These are phyloP conservation scores for Falco columbarius DNA, from an alignment of 2,797 vertebrate genomes.

Conservation along the genomic window DNA sequence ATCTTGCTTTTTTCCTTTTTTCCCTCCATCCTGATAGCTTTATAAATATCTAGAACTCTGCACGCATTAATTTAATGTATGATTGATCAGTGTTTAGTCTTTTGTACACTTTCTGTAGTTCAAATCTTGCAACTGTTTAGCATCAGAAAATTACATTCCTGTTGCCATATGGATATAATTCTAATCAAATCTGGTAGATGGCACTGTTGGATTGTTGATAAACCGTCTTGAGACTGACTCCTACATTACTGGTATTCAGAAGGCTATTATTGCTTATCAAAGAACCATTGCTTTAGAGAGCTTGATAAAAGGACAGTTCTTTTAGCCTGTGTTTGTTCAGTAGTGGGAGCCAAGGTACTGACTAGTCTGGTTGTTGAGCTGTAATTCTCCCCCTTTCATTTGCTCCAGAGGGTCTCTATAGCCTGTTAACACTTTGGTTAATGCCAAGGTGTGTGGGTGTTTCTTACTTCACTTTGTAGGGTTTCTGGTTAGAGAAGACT, in stretches of 20 bases:
- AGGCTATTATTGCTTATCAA: slow-evolving; percentile 17
- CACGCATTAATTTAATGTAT: not conserved
- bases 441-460: not conserved
- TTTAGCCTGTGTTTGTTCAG: not conserved
- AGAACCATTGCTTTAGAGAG: not conserved
- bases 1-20: not conserved
- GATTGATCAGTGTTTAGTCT: not conserved
- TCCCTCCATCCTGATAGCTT: not conserved
- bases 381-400: not conserved
- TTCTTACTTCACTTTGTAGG: not conserved
- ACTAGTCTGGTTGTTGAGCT: not conserved
- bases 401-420: not conserved
- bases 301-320: slow-evolving; percentile 24
- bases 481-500: not conserved
- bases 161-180: not conserved
- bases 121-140: not conserved
- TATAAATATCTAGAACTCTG: not conserved
- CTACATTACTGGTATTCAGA: not conserved
- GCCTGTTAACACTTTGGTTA: not conserved
- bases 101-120: not conserved
- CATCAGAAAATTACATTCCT: not conserved
- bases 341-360: not conserved
- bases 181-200: slow-evolving; percentile 69
- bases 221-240: not conserved
- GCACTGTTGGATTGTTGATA: slow-evolving; percentile 72